Base-by-base conservation (phyloP, 37 sponge, comb jelly and placozoan species). In the Diacarnus erythraeanus region DNA sequence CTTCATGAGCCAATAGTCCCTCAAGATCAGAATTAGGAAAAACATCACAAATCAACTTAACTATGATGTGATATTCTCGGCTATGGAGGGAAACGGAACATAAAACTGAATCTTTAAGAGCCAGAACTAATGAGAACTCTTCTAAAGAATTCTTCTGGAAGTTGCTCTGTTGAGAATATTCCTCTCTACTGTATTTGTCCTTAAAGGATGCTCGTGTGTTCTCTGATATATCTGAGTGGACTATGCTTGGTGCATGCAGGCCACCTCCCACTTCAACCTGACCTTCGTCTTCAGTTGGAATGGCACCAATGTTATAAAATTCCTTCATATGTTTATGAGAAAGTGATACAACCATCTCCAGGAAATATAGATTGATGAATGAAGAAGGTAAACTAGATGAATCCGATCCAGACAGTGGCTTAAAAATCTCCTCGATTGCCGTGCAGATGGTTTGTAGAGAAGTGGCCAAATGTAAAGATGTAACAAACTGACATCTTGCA, bases 81-180 rank as follows among this genome's bases (percentile, higher is more conserved):
- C 72, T n/a, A 25, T 56, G 42, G 21, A 57, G 47, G 18, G 60
- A 43, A 0, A 73, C 15, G 3, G 79, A 64, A 20, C 79, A 47
- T 10, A 85, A 47, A 30, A 85, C 38, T 22, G 58, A 63, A 29
- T 85, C 86, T 41, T 78, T 85, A 18, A 79, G 42, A 0, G 86
- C 71, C 12, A 85, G 65, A 12, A 85, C 63, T n/a, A 85, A 51
- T 22, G 79, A 78, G 67, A 85, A 64, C 67, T 85, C 86, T 64
- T 85, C 86, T 27, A 85, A 54, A 23, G 68, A 56, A 4, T 25
- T 70, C 58, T 40, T 1, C 58, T 71, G 59, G 37, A n/a, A 59
- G 26, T 42, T 31, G 1, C 5, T 57, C 25, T 20, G 78, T 27
- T 43, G 78, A 69, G 38, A 23, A 23, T 25, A 6, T 10, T 69